A percentile compares a stretch with the other conserved stretches of the same genome.
phyloP scores from a whole-genome alignment of 2,113 vertebrate genomes.

The Alces alces region DNA sequence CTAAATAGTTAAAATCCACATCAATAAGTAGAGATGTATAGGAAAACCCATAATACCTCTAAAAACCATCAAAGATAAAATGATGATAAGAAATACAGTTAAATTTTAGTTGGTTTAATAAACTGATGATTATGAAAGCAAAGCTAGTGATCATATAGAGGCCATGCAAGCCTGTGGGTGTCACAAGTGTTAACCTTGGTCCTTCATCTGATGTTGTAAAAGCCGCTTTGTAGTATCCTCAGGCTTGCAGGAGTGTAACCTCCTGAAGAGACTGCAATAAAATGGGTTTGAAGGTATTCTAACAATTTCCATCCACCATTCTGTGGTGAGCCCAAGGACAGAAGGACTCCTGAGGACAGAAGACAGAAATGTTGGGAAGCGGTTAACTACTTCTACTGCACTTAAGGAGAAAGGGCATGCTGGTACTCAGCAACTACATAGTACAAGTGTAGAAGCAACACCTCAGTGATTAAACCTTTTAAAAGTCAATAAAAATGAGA shows the following conservation, averaged over 20 bases:
- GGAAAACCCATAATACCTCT: not conserved
- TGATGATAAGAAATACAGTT: not conserved
- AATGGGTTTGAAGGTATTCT: too few relatives aligned
- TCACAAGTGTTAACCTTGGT: not conserved
- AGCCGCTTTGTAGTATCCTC: not conserved
- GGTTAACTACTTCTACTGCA: too few relatives aligned
- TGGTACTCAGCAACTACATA: too few relatives aligned
- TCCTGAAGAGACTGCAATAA: not conserved
- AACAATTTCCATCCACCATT: too few relatives aligned
- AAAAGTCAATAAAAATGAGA: too few relatives aligned
- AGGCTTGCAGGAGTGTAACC: not conserved
- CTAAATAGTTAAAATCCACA: not conserved
- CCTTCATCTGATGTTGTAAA: not conserved
- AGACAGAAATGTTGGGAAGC: too few relatives aligned
- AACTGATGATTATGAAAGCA: not conserved
- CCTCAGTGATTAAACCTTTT: too few relatives aligned
- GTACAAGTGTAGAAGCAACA: too few relatives aligned
- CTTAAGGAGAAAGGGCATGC: too few relatives aligned
- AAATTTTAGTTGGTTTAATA: not conserved
- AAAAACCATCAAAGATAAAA: not conserved
- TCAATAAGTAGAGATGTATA: not conserved
- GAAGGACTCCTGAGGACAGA: too few relatives aligned
- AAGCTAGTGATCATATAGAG: not conserved
- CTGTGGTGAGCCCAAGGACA: too few relatives aligned
- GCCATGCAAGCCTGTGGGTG: not conserved